A percentile compares a stretch with the other conserved stretches of the same genome.
These are phyloP conservation scores for Pemphigus obesinymphae DNA, from an alignment of 1,140 invertebrate genomes.

Conservation along the genomic window DNA sequence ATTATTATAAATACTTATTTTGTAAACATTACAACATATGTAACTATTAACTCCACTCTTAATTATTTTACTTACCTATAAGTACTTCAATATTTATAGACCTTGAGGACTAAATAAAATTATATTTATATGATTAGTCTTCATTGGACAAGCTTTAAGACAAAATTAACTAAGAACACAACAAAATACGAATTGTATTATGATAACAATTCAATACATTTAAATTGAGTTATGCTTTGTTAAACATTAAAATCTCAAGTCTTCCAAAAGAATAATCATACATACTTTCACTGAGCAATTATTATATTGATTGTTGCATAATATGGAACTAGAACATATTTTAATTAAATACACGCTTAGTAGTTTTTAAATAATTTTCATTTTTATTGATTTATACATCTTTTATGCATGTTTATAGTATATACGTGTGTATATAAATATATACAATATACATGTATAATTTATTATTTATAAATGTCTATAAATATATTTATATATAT, in stretches of 20 bases:
- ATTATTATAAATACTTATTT: no score
- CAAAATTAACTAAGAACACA: no score
- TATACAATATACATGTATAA: background rate
- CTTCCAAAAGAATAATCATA: background rate
- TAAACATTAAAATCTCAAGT: background rate
- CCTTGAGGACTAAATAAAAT: no score
- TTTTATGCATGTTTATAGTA: slow-evolving; percentile 2
- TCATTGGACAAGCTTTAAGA: no score
- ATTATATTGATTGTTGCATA: background rate
- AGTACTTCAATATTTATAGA: no score
- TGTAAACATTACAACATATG: no score
- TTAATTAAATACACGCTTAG: background rate
- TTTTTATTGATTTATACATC: slow-evolving; percentile 23
- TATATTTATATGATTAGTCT: no score
- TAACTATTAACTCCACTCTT: no score
- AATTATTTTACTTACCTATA: no score
- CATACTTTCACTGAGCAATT: background rate
- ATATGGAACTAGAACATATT: background rate
- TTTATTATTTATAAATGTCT: slow-evolving; percentile 10
- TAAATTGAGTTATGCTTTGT: background rate
- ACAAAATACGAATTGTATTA: background rate
- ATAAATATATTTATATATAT: slow-evolving; percentile 19
- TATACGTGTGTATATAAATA: background rate
- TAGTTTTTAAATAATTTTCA: slow-evolving; percentile 17
- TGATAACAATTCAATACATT: background rate